Conservation (phyloP, 2,888 invertebrate species). For the Lacanobia wlatinum region DNA sequence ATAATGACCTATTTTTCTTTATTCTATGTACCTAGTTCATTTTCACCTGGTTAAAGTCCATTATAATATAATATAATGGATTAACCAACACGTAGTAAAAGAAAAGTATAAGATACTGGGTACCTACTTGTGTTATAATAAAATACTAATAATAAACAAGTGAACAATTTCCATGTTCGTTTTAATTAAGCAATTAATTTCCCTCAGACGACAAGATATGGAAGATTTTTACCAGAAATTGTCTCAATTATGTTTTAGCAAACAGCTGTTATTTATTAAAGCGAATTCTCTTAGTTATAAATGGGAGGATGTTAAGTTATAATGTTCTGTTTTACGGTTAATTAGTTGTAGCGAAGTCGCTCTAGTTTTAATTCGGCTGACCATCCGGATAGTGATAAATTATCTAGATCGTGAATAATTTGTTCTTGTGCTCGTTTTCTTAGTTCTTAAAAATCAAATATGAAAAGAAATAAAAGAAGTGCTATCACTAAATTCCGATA, state of each 20-base stretch:
- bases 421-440: background rate
- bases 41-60: no score
- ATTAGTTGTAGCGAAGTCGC: background rate
- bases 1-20: no score
- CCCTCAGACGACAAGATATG: background rate
- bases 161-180: background rate
- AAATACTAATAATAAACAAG: background rate
- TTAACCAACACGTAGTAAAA: no score
- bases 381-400: background rate
- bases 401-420: slow-evolving; percentile 8
- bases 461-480: background rate
- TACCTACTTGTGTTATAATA: background rate
- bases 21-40: no score
- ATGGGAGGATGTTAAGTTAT: background rate
- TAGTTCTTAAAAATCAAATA: background rate
- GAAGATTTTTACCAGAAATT: slow-evolving; percentile 16
- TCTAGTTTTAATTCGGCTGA: background rate
- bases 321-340: slow-evolving; percentile 21
- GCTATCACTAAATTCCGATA: background rate
- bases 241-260: slow-evolving; percentile 30
- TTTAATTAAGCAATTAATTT: slow-evolving; percentile 24
- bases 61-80: no score
- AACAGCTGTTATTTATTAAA: slow-evolving; percentile 11
- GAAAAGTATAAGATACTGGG: no score
- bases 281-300: background rate